A percentile compares a stretch with the other conserved stretches of the same genome.
These are phyloP conservation scores for Pantelozetes paolii DNA, from an alignment of 2,888 invertebrate species.

Conservation along the genomic window DNA sequence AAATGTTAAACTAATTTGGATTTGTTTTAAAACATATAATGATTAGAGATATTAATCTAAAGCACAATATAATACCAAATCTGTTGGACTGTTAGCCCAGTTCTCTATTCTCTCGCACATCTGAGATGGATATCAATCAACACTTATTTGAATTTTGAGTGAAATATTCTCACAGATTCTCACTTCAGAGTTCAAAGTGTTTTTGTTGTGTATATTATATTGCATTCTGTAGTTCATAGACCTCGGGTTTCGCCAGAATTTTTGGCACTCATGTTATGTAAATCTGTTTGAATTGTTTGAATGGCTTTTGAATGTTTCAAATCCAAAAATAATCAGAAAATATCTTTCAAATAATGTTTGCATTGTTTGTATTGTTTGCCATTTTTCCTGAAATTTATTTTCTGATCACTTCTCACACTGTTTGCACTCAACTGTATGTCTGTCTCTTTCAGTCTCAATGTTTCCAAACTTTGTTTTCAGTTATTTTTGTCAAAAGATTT, in stretches of 20 bases:
- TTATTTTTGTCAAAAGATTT: no score
- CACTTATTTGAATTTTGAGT: conserved; percentile 11
- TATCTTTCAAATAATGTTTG: conserved; percentile 4
- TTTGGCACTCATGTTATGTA: conserved; percentile 18
- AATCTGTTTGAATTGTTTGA: conserved; percentile 4
- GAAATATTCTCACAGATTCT: neutral
- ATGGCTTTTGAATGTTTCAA: neutral
- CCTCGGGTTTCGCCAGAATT: neutral
- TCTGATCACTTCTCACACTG: neutral
- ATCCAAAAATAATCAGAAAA: neutral
- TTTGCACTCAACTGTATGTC: no score
- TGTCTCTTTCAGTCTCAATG: no score
- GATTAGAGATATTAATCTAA: neutral
- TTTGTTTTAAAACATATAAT: neutral
- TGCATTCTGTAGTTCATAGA: neutral
- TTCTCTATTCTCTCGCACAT: neutral
- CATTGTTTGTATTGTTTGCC: neutral
- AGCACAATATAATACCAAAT: neutral
- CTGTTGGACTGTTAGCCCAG: neutral
- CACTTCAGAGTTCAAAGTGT: conserved; percentile 21
- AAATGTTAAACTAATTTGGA: conserved; percentile 12
- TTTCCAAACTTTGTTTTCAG: no score
- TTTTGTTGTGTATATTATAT: neutral
- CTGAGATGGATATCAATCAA: neutral
- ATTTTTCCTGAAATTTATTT: neutral